Base-by-base conservation (phyloP, 2,888 invertebrate genomes). In the Leucoptera coffeella region DNA sequence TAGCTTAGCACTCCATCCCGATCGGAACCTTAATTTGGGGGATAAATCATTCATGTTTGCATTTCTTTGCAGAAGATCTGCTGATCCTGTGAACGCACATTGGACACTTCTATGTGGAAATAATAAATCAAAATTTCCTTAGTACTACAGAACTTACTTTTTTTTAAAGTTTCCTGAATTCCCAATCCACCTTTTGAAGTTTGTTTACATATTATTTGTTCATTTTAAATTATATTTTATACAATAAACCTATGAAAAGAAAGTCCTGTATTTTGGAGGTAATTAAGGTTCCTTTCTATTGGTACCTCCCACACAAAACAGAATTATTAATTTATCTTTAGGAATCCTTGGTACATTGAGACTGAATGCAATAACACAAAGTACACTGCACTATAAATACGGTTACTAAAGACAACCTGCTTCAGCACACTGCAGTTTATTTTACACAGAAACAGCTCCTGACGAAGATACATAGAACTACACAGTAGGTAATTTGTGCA, bases 81-180 rank as follows among this genome's bases (percentile, higher is more conserved):
- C 62, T 53, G 48, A 60, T 62, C 57, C 51, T 59, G 57, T 60
- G 61, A 62, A 61, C 62, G 58, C 64, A 60, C 59, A 58, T 51
- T 65, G 69, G 69, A 67, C 58, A 65, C 67, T 56, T 57, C 55
- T 64, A 62, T 65, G 62, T 67, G 69, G 67, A 69, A 67, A 69
- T 67, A 67, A 67, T 65, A 65, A 65, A 67, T 61, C 64, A 50
- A 60, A 65, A 65, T 67, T 67, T 65, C 62, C 62, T 56, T 48
- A 52, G 48, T 25, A 44, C 55, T 54, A 45, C 54, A 53, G 59
- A 60, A 52, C 67, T 69, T 64, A 48, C 61, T 64, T 65, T 58
- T 50, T 53, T 57, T 60, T 65, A 60, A 55, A 65, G 65, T 64
- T 45, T 59, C 65, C 58, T 56, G 57, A 55, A 50, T 47, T 52